Conservation (phyloP, 2,888 invertebrate genomes). For the Polymixis flavicincta region DNA sequence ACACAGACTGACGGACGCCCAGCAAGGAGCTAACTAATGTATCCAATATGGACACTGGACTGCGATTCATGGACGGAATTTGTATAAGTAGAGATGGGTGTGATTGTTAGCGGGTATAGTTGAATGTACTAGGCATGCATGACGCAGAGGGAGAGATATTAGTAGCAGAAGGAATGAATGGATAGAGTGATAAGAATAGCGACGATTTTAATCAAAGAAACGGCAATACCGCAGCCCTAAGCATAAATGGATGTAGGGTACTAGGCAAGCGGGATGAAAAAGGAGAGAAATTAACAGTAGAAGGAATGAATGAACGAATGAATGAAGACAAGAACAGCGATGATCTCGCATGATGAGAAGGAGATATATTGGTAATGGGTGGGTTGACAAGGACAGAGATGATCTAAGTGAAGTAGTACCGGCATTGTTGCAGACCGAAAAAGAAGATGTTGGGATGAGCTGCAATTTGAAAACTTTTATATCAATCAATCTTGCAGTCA, state of each 20-base stretch:
- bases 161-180: neutral
- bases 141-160: neutral
- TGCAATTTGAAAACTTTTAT: neutral
- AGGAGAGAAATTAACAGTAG: too few species aligned
- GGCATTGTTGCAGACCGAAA: neutral
- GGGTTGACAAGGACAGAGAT: conserved; percentile 3
- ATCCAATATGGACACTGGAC: conserved; percentile 61
- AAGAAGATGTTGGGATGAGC: neutral
- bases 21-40: conserved; percentile 66
- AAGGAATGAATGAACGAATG: neutral
- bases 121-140: conserved; percentile 19
- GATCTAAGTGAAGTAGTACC: conserved; percentile 1
- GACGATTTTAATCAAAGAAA: neutral
- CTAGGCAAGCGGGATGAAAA: neutral
- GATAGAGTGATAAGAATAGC: neutral
- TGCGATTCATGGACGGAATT: conserved; percentile 61
- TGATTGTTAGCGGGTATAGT: conserved; percentile 33
- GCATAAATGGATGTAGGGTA: neutral
- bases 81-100: conserved; percentile 47
- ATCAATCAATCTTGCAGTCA: neutral
- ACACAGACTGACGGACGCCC: conserved; percentile 77
- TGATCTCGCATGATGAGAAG: neutral
- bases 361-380: neutral
- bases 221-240: neutral
- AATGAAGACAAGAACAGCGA: neutral